Evolutionary conservation across 1,140 invertebrate genomes (phyloP), one percentile per base, ranked within the genome.

Genomic region (Scaptomyza hsui): DNA sequence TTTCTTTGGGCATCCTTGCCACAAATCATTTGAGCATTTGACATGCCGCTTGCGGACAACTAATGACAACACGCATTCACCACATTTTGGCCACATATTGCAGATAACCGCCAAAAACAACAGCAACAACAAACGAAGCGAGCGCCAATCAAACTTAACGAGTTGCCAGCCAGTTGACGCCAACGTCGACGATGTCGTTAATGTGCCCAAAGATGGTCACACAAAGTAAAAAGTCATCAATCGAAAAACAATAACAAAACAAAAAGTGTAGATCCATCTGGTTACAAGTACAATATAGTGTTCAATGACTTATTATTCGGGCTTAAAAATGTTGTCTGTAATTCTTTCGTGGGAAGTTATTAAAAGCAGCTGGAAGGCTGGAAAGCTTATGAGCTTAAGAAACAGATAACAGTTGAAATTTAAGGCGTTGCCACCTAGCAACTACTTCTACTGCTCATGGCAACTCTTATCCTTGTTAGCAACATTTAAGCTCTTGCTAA

Each of bases 21-120:
- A 85, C 81, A 85, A 85, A 85, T 85, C 81, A 85, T 80, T 79
- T 74, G 73, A 37, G 64, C 80, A 80, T 76, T 71, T 85, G 81
- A 85, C 81, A 85, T 80, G 76, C 56, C 78, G 79, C 79, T 68
- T 75, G 75, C 63, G 59, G 75, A 65, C 73, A 76, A 85, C 81
- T 85, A 85, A 85, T 85, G 80, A 79, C 80, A 85, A 79, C 81
- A 77, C 59, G 67, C 48, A 78, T 55, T 41, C 72, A 56, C 69
- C 67, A 32, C 73, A 79, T 79, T 79, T 85, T 85, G 67, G 72
- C 68, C 72, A 51, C 18, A 62, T 70, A 75, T 73, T 79, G 77
- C 60, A 64, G 52, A 78, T 52, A 69, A 62, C 52, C 51, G 70
- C 16, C 24, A 64, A 70, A 42, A 44, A 32, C 7, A 32, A 32